phyloP scores from a whole-genome alignment of 2,113 vertebrate genomes.

The Rhineura floridana region DNA sequence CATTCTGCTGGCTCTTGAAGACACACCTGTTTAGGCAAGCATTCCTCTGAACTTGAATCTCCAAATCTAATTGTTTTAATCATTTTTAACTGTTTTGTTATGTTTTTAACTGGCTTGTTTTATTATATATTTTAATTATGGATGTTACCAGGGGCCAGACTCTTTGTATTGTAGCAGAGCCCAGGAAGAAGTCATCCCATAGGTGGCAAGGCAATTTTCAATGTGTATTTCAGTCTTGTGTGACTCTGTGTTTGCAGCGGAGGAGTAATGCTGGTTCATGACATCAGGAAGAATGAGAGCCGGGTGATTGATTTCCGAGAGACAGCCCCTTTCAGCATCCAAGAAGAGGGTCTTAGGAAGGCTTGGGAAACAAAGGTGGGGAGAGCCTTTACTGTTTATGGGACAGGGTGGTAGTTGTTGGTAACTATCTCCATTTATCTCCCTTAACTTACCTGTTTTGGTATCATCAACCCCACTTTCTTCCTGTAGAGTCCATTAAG shows the following conservation, averaged over 20 bases:
- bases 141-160: too few species aligned
- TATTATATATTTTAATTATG: too few species aligned
- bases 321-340: slow-evolving; percentile 86
- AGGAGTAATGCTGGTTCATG: slow-evolving; percentile 95
- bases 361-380: slow-evolving; percentile 82
- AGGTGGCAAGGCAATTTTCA: not conserved
- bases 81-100: too few species aligned
- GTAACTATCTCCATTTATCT: slow-evolving; percentile 23
- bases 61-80: too few species aligned
- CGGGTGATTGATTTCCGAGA: slow-evolving; percentile 94
- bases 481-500: not conserved
- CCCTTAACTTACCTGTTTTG: slow-evolving; percentile 23
- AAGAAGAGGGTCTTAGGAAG: slow-evolving; percentile 79
- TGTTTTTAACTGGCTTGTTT: too few species aligned
- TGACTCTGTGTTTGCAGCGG: slow-evolving; percentile 73
- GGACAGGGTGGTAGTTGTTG: not conserved
- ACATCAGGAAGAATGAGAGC: slow-evolving; percentile 92
- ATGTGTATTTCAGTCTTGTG: accelerated
- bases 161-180: not conserved
- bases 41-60: too few species aligned
- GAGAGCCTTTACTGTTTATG: accelerated
- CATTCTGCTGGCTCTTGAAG: too few species aligned
- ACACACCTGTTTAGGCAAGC: too few species aligned
- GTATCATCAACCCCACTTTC: not conserved
- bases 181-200: not conserved